Evolutionary conservation across 2,113 vertebrate genomes (phyloP).

Genomic region (Tachysurus vachellii): DNA sequence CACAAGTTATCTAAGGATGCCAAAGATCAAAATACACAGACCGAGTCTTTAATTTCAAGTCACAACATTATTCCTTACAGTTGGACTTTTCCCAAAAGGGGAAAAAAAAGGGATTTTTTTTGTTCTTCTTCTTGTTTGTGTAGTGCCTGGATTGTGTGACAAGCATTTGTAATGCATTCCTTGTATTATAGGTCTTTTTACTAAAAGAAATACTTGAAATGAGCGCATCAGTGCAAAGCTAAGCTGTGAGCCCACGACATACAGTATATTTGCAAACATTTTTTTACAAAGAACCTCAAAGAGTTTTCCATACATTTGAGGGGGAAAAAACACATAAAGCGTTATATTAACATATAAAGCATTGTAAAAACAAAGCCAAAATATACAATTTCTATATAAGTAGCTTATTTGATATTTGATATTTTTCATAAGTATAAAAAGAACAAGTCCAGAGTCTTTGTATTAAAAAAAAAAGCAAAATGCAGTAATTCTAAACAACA

Average conservation of each 20-base stretch:
- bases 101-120: not conserved
- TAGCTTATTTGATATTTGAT: not conserved
- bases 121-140: not conserved
- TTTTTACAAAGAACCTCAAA: not conserved
- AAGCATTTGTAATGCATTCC: slow-evolving; percentile 24
- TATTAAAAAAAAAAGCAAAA: not conserved
- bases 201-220: slow-evolving; percentile 66
- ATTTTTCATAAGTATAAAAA: slow-evolving; percentile 17
- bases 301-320: not conserved
- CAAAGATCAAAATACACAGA: slow-evolving; percentile 33
- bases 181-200: slow-evolving; percentile 31
- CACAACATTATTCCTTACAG: not conserved
- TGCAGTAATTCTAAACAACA: slow-evolving; percentile 1
- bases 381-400: not conserved
- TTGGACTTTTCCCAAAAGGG: not conserved
- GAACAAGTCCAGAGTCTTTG: not conserved
- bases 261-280: slow-evolving; percentile 22
- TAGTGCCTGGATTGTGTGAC: slow-evolving; percentile 7
- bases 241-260: slow-evolving; percentile 42
- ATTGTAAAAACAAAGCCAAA: not conserved
- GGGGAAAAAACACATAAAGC: not conserved
- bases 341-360: not conserved
- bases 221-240: slow-evolving; percentile 52
- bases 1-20: not conserved
- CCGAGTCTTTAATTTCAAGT: slow-evolving; percentile 12